phyloP scores from a whole-genome alignment of 2,888 invertebrate species.

The Beris chalybata region DNA sequence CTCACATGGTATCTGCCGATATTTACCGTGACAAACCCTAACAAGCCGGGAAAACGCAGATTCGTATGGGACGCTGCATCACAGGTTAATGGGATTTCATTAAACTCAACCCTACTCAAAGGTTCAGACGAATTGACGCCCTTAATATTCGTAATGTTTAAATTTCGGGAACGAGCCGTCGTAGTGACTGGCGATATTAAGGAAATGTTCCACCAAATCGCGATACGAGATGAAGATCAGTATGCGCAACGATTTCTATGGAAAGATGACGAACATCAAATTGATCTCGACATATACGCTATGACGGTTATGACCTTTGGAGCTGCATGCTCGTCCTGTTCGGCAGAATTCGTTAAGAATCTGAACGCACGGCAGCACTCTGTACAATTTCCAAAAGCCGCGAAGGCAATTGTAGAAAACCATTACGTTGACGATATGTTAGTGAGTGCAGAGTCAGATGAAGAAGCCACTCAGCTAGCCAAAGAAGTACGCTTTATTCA shows the following conservation, averaged over 20 bases:
- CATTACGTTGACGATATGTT: constrained; percentile 47
- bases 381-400: constrained; percentile 40
- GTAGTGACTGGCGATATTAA: constrained; percentile 47
- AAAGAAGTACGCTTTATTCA: constrained; percentile 36
- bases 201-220: constrained; percentile 43
- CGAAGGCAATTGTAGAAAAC: constrained; percentile 41
- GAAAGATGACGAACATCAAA: constrained; percentile 37
- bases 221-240: constrained; percentile 43
- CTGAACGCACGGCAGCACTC: constrained; percentile 35
- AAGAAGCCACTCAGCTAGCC: constrained; percentile 39
- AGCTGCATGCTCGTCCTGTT: constrained; percentile 38
- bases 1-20: too few species aligned
- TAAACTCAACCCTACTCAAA: constrained; percentile 46
- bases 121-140: constrained; percentile 48
- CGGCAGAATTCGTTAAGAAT: constrained; percentile 39
- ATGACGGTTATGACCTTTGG: constrained; percentile 41
- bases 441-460: constrained; percentile 41
- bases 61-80: constrained; percentile 49
- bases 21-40: constrained; percentile 38
- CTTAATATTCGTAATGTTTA: constrained; percentile 47
- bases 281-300: constrained; percentile 34
- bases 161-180: constrained; percentile 48
- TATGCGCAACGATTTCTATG: constrained; percentile 45
- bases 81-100: constrained; percentile 41
- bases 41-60: constrained; percentile 44